Percentiles rank a stretch among this genome's conserved stretches.
These are phyloP conservation scores for Perithous albicinctus DNA, from an alignment of 2,888 invertebrate species.

Conservation along the genomic window DNA sequence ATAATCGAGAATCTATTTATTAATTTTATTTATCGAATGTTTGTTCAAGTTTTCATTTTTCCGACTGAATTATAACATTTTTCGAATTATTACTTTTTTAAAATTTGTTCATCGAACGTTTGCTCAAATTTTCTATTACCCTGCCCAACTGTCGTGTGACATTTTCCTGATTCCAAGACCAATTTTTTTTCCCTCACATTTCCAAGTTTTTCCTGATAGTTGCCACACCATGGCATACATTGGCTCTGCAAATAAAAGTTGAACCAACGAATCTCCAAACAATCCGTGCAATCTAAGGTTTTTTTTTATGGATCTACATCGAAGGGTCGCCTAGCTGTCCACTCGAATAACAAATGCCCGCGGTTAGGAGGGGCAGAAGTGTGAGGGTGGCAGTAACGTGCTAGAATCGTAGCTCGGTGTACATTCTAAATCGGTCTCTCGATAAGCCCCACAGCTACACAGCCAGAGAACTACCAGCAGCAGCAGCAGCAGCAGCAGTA, in stretches of 20 bases:
- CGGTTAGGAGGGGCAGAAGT: background rate
- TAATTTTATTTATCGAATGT: too few relatives aligned
- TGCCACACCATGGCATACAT: too few relatives aligned
- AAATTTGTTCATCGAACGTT: too few relatives aligned
- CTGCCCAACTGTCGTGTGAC: too few relatives aligned
- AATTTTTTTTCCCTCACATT: too few relatives aligned
- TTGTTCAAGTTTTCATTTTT: too few relatives aligned
- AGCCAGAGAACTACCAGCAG: slow-evolving; percentile 3
- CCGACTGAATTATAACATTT: too few relatives aligned
- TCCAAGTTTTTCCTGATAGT: too few relatives aligned
- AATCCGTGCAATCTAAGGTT: background rate
- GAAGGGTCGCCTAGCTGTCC: slow-evolving; percentile 17
- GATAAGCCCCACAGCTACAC: slow-evolving; percentile 60
- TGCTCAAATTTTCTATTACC: too few relatives aligned
- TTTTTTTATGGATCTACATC: slow-evolving; percentile 5
- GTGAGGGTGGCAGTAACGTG: slow-evolving; percentile 12
- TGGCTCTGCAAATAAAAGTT: background rate
- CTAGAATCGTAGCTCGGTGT: slow-evolving; percentile 25
- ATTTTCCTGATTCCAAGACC: too few relatives aligned
- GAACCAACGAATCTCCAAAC: background rate
- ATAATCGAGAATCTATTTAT: too few relatives aligned
- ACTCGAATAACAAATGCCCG: slow-evolving; percentile 18
- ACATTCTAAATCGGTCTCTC: slow-evolving; percentile 67
- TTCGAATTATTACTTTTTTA: too few relatives aligned
- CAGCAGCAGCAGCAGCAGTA: slow-evolving; percentile 12